Base-by-base conservation (phyloP, 1,140 invertebrate species). In the Philotrypesis tridentata region DNA sequence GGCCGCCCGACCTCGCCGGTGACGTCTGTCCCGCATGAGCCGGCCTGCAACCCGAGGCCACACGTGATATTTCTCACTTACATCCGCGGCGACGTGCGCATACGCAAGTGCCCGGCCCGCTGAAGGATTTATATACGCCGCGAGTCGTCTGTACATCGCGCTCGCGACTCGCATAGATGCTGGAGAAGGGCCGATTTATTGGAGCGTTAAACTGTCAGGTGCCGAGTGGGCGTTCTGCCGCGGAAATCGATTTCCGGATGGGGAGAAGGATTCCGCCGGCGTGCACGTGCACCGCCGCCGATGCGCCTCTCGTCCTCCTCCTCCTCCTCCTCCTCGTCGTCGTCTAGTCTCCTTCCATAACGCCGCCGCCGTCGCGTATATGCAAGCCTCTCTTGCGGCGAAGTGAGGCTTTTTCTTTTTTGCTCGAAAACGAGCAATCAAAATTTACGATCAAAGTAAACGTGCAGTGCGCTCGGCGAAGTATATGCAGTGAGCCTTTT, bases 1-100 rank as follows among this genome's bases (percentile, higher is more conserved):
- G 33, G 61, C 37, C 63, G 61, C 33, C 75, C 75, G 75, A 63
- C 9, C n/a, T n/a, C 33, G 60, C n/a, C 61, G 33, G 72, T 74
- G 25, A 29, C 40, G 48, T 27, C 23, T 65, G 27, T 21, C 67
- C 27, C 25, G n/a, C n/a, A n/a, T n/a, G n/a, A n/a, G n/a, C n/a
- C n/a, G n/a, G n/a, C n/a, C n/a, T n/a, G n/a, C n/a, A n/a, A n/a
- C n/a, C n/a, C n/a, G n/a, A n/a, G n/a, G n/a, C n/a, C n/a, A n/a
- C n/a, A n/a, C n/a, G n/a, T n/a, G n/a, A 37, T 23, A 8, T 31
- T 12, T 14, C 48, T 3, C 14, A 21, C 17, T 0, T 29, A 55
- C 9, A 27, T 6, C 14, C 43, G 48, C 21, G 21, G 27, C 70
- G 43, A 60, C 33, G 75, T 74, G 72, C 4, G 33, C 14, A 8